These are phyloP conservation scores for Pectinophora gossypiella DNA, from an alignment of 1,140 invertebrate genomes.

Conservation along the genomic window DNA sequence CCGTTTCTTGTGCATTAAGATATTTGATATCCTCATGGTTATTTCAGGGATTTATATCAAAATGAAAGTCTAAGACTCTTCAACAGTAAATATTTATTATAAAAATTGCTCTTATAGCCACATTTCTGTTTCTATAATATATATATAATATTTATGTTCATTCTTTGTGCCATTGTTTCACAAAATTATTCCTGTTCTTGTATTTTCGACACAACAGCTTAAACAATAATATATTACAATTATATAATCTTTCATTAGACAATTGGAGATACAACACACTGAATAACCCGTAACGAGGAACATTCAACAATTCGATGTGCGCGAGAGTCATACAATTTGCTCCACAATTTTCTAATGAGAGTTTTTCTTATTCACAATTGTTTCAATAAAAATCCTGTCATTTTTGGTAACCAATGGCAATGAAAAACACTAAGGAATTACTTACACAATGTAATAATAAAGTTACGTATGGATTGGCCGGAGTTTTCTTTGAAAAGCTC, in stretches of 20 bases:
- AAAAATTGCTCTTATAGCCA: conserved; percentile 75
- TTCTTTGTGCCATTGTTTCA: conserved; percentile 74
- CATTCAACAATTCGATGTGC: conserved; percentile 71
- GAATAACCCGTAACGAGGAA: conserved; percentile 56
- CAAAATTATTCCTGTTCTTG: conserved; percentile 75
- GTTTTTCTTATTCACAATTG: conserved; percentile 67
- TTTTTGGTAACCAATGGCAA: conserved; percentile 75
- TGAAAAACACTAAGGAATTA: conserved; percentile 64
- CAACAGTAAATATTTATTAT: conserved; percentile 76
- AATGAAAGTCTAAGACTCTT: conserved; percentile 56
- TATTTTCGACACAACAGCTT: conserved; percentile 73
- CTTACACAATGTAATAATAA: conserved; percentile 54
- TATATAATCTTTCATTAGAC: conserved; percentile 59
- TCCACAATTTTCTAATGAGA: conserved; percentile 52
- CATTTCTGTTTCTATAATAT: conserved; percentile 72
- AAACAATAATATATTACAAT: conserved; percentile 74
- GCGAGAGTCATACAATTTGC: conserved; percentile 46
- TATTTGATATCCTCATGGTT: no score
- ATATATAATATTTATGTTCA: conserved; percentile 74
- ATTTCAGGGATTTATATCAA: not conserved
- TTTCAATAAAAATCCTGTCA: conserved; percentile 72
- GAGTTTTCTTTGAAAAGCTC: conserved; percentile 52
- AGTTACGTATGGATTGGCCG: conserved; percentile 62
- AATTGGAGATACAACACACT: conserved; percentile 48
- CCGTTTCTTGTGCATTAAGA: no score